Conservation (phyloP, 2,888 invertebrate species). For the Plebejus argus region DNA sequence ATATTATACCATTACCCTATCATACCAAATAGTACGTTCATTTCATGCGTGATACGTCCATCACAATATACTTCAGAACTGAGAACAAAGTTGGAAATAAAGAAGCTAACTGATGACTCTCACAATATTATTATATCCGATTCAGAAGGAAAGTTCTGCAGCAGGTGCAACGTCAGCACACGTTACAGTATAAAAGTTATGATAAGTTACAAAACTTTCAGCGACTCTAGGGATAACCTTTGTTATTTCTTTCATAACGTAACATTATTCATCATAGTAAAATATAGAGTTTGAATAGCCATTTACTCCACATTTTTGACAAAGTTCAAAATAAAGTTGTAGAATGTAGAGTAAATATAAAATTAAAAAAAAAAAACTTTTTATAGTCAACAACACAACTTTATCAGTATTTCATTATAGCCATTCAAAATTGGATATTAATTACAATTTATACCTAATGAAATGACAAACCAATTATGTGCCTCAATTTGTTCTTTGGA, state of each 20-base stretch:
- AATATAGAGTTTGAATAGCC: too few species aligned
- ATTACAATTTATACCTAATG: too few species aligned
- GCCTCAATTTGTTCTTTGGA: not conserved
- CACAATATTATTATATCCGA: not conserved
- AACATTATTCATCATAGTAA: not conserved
- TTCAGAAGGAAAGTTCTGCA: not conserved
- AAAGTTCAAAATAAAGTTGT: too few species aligned
- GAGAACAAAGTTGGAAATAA: not conserved
- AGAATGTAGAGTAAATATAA: too few species aligned
- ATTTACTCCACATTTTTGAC: too few species aligned
- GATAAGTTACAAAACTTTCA: slow-evolving; percentile 16
- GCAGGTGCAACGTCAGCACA: slow-evolving; percentile 15
- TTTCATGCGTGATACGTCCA: not conserved
- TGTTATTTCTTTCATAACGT: not conserved
- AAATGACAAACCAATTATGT: not conserved
- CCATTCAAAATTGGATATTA: not conserved
- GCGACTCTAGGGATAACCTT: not conserved
- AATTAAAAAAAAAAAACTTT: too few species aligned
- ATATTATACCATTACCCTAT: too few species aligned
- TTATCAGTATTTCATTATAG: too few species aligned
- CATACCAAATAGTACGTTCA: not conserved
- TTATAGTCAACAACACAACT: too few species aligned
- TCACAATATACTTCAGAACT: not conserved
- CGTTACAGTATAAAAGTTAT: slow-evolving; percentile 6
- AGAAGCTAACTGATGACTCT: not conserved